A percentile compares a stretch with the other conserved stretches of the same genome.
Evolutionary conservation across 2,113 vertebrate genomes (phyloP).

Genomic region (Ophiodon elongatus): DNA sequence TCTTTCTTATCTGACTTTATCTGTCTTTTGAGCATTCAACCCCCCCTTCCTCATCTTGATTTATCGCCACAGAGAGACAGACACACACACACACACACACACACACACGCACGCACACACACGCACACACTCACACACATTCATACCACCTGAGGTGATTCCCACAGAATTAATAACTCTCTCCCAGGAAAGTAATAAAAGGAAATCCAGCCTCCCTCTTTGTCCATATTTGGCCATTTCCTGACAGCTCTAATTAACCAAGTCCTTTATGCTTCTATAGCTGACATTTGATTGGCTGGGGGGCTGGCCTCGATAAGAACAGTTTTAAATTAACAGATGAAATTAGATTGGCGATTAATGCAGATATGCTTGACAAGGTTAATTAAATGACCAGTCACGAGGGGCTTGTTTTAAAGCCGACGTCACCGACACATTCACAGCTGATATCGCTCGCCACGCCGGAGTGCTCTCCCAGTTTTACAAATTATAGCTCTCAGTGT

Average conservation of each 20-base stretch:
- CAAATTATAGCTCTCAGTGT: not conserved
- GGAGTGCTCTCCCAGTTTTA: slow-evolving; percentile 11
- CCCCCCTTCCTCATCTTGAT: not conserved
- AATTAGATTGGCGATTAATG: slow-evolving; percentile 77
- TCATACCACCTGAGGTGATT: slow-evolving; percentile 56
- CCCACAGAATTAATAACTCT: slow-evolving; percentile 62
- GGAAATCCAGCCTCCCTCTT: slow-evolving; percentile 47
- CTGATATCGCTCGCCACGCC: slow-evolving; percentile 17
- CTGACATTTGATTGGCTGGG: slow-evolving; percentile 81
- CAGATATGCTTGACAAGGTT: slow-evolving; percentile 77
- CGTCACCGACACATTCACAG: slow-evolving; percentile 46
- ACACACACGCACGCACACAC: slow-evolving; percentile 16
- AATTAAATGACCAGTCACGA: slow-evolving; percentile 80
- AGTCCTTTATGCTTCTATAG: slow-evolving; percentile 60
- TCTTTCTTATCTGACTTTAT: slow-evolving; percentile 40
- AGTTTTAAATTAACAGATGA: slow-evolving; percentile 81
- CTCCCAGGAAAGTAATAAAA: slow-evolving; percentile 70
- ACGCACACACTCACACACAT: slow-evolving; percentile 1
- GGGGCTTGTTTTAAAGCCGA: slow-evolving; percentile 62
- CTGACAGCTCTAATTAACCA: slow-evolving; percentile 80
- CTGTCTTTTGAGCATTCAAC: not conserved
- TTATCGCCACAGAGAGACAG: not conserved
- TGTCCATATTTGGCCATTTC: slow-evolving; percentile 72
- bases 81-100: slow-evolving; percentile 8
- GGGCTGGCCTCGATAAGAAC: slow-evolving; percentile 74